Conservation (phyloP, 2,113 vertebrate genomes). For the Mobula birostris region DNA sequence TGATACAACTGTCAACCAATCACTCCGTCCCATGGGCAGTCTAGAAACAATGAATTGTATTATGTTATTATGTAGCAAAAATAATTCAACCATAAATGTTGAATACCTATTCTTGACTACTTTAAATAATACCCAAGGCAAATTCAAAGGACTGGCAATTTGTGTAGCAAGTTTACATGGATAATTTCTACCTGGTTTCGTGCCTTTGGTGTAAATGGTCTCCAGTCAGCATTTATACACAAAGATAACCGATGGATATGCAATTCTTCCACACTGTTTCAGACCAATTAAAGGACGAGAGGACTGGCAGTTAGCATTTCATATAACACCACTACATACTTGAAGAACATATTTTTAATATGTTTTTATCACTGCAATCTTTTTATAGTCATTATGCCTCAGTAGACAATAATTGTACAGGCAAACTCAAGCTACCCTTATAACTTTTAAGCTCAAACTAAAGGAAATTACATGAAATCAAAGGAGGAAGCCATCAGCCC, state of each 20-base stretch:
- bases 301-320: neutral
- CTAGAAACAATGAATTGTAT: slow-evolving; percentile 16
- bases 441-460: neutral
- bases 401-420: neutral
- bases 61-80: neutral
- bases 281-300: neutral
- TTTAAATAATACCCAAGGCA: neutral
- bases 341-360: neutral
- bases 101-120: neutral
- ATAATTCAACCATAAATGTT: neutral
- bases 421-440: neutral
- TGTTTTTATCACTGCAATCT: neutral
- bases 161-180: neutral
- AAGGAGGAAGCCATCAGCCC: neutral
- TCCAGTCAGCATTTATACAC: neutral
- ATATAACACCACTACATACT: neutral
- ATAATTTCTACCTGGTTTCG: neutral
- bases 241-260: neutral
- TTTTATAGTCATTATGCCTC: neutral
- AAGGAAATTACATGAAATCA: neutral
- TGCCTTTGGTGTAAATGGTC: neutral
- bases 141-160: neutral
- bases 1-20: neutral
- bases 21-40: neutral
- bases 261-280: neutral